Evolutionary conservation across 2,797 vertebrate species (phyloP).

Genomic region (Hybognathus amarus): DNA sequence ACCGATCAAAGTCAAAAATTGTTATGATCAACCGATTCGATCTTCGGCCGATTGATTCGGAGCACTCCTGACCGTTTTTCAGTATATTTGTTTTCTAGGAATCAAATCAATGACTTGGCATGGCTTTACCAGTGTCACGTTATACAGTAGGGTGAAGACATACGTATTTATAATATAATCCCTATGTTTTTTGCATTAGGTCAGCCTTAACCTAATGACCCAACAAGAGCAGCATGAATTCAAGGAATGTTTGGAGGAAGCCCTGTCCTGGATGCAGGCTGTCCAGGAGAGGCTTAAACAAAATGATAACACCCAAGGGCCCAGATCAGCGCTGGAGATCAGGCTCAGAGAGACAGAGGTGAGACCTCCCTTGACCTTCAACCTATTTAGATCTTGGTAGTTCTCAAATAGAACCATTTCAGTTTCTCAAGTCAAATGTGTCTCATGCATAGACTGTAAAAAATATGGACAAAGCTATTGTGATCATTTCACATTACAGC

Average conservation of each 20-base stretch:
- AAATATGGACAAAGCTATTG: no score
- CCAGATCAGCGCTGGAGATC: slow-evolving; percentile 85
- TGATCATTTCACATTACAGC: background rate
- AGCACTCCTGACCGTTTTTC: background rate
- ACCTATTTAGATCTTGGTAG: background rate
- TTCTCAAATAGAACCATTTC: slow-evolving; percentile 3
- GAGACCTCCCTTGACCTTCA: slow-evolving; percentile 46
- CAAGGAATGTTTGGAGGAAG: slow-evolving; percentile 80
- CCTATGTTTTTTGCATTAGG: slow-evolving; percentile 62
- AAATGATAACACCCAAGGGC: slow-evolving; percentile 92
- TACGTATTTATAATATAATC: background rate
- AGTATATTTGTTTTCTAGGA: background rate
- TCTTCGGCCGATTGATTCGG: no score
- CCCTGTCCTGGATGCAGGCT: slow-evolving; percentile 87
- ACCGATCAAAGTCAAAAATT: no score
- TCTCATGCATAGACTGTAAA: no score
- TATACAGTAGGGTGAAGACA: background rate
- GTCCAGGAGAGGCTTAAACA: slow-evolving; percentile 85
- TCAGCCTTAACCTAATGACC: slow-evolving; percentile 79
- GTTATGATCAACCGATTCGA: no score
- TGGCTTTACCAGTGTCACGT: background rate
- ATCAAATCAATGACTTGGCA: background rate
- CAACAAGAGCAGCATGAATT: slow-evolving; percentile 90
- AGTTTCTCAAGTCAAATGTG: background rate
- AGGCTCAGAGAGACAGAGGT: slow-evolving; percentile 92